Percentiles rank a stretch among this genome's conserved stretches.
Evolutionary conservation across 2,797 vertebrate genomes (phyloP).

Genomic region (Micromesistius poutassou): DNA sequence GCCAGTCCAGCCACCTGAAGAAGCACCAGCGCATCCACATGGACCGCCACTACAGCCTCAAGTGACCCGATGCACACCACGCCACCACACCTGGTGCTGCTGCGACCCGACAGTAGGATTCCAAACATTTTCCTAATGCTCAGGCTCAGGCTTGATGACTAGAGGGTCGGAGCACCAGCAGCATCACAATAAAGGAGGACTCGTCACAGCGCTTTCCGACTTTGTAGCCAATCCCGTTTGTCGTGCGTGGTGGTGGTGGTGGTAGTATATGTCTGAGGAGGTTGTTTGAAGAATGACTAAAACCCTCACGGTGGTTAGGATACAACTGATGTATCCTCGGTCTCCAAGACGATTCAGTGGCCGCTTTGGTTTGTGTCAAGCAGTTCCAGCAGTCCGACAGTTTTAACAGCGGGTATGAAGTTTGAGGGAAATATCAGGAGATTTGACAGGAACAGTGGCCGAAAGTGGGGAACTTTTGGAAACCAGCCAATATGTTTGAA

Average conservation of each 20-base stretch:
- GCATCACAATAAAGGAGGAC: background rate
- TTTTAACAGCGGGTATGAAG: too few relatives aligned
- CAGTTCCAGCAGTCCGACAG: background rate
- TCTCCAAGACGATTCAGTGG: background rate
- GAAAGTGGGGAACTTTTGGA: background rate
- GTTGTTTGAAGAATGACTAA: background rate
- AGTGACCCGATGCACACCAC: background rate
- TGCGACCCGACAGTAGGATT: background rate
- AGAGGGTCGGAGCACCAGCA: background rate
- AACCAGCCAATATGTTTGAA: background rate
- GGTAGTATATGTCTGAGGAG: background rate
- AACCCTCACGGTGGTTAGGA: background rate
- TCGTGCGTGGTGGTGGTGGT: background rate
- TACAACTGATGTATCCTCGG: background rate
- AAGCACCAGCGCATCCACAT: slow-evolving; percentile 5
- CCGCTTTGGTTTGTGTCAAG: background rate
- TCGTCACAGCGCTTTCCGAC: background rate
- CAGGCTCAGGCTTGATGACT: background rate
- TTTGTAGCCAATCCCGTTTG: background rate
- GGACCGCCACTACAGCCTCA: slow-evolving; percentile 3
- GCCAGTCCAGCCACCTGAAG: slow-evolving; percentile 63
- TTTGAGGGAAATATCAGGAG: background rate
- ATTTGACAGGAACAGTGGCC: background rate
- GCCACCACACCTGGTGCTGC: background rate
- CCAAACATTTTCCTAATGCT: background rate